Evolutionary conservation across 2,797 vertebrate species (phyloP).

Genomic region (Channallabes apus): DNA sequence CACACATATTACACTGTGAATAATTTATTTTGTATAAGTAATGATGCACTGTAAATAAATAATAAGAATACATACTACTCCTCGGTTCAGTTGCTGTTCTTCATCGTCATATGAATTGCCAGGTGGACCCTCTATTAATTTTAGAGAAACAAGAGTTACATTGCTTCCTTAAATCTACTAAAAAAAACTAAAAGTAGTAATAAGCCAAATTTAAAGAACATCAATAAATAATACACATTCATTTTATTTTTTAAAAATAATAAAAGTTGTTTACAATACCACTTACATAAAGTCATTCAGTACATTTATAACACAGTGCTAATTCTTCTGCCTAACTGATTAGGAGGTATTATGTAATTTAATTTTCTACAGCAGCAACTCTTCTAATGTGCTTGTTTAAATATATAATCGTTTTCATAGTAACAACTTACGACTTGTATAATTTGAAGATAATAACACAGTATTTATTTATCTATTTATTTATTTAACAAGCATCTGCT

Average conservation of each 20-base stretch:
- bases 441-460: not conserved
- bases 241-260: not conserved
- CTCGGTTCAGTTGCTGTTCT: conserved; percentile 80
- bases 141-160: conserved; percentile 39
- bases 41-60: not conserved
- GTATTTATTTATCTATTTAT: too few relatives aligned
- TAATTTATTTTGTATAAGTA: conserved; percentile 4
- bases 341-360: not conserved
- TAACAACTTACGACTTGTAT: not conserved
- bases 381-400: not conserved
- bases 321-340: not conserved
- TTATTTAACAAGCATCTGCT: not conserved
- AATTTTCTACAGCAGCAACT: not conserved
- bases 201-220: not conserved
- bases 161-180: not conserved
- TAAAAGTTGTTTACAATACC: not conserved
- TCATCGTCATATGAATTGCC: conserved; percentile 71
- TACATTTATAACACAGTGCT: not conserved
- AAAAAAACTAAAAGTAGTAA: conserved; percentile 2
- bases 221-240: not conserved
- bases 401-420: not conserved
- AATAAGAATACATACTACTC: conserved; percentile 77
- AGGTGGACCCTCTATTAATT: conserved; percentile 61
- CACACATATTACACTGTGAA: not conserved
- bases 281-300: not conserved